phyloP scores from a whole-genome alignment of 2,113 vertebrate species.

The Chinchilla lanigera region DNA sequence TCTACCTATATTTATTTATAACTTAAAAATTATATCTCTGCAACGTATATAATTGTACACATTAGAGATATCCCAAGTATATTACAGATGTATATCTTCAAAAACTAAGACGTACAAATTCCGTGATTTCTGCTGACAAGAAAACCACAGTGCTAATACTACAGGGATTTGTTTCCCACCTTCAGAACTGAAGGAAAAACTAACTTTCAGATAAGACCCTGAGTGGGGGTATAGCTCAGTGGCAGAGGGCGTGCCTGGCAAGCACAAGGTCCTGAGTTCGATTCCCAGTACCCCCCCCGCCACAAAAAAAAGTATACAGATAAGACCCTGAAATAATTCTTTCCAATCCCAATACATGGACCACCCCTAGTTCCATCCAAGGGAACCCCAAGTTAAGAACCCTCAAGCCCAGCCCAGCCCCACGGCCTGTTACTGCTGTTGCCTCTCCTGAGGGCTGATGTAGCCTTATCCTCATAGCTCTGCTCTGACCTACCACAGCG shows the following conservation, averaged over 20 bases:
- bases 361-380: neutral
- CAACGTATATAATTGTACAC: neutral
- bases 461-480: neutral
- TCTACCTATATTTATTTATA: neutral
- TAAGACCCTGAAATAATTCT: neutral
- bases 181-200: neutral
- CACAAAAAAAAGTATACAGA: no score
- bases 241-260: no score
- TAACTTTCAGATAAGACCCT: neutral
- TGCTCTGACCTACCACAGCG: neutral
- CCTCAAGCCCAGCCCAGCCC: neutral
- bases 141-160: neutral
- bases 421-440: neutral
- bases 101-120: neutral
- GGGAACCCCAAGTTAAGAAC: neutral
- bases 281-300: no score
- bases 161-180: neutral
- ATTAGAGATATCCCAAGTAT: neutral
- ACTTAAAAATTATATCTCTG: neutral
- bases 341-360: neutral
- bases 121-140: neutral
- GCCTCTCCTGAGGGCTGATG: neutral
- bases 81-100: neutral
- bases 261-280: no score
- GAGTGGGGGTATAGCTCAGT: neutral